These are phyloP conservation scores for Polyodon spathula DNA, from an alignment of 2,113 vertebrate species.

Conservation along the genomic window DNA sequence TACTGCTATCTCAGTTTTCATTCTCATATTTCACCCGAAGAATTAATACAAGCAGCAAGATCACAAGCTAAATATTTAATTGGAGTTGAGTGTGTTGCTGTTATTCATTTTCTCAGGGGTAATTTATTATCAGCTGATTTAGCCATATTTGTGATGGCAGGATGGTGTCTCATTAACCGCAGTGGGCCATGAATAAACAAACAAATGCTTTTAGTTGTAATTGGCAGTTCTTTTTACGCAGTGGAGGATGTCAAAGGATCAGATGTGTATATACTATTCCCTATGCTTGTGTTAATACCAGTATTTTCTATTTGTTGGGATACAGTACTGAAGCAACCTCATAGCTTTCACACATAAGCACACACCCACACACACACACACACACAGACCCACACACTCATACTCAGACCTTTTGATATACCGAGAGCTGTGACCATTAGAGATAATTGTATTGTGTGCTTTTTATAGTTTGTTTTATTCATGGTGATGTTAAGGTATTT, in stretches of 20 bases:
- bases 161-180: conserved; percentile 12
- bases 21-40: conserved; percentile 11
- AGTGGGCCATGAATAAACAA: conserved; percentile 17
- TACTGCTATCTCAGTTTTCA: not conserved
- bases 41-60: conserved; percentile 15
- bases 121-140: conserved; percentile 29
- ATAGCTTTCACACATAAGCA: too few relatives aligned
- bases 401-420: not conserved
- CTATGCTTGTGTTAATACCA: conserved; percentile 4
- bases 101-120: conserved; percentile 22
- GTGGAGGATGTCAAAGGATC: conserved; percentile 2
- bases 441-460: conserved; percentile 8
- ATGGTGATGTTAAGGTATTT: conserved; percentile 1
- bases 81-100: conserved; percentile 24
- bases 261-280: not conserved
- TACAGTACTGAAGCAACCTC: not conserved
- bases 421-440: conserved; percentile 2
- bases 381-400: not conserved
- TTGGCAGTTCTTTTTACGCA: conserved; percentile 9
- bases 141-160: conserved; percentile 4
- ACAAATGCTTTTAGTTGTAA: conserved; percentile 8
- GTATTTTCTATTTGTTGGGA: not conserved
- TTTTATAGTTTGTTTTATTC: conserved; percentile 6
- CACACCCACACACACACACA: too few relatives aligned
- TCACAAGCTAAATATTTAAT: conserved; percentile 38